These are phyloP conservation scores for Echinops telfairi DNA, from an alignment of 2,113 vertebrate species.

Conservation along the genomic window DNA sequence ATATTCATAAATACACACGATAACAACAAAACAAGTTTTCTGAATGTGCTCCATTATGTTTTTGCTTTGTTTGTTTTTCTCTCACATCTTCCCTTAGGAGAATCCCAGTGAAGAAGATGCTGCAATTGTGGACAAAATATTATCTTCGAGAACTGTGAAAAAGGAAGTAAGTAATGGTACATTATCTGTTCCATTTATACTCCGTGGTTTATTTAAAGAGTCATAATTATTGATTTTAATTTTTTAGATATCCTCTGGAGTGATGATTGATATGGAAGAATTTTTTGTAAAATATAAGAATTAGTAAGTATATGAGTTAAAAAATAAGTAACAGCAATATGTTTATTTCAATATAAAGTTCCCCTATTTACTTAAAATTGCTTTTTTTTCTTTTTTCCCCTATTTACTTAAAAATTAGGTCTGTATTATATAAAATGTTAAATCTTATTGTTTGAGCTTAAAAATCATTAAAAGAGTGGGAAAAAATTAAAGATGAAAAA, in stretches of 20 bases:
- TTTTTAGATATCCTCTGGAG: conserved; percentile 92
- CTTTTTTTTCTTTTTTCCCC: neutral
- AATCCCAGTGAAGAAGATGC: conserved; percentile 99
- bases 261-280: conserved; percentile 95
- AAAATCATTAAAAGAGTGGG: neutral
- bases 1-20: neutral
- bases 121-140: conserved; percentile 98
- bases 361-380: neutral
- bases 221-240: conserved; percentile 74
- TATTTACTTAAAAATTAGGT: neutral
- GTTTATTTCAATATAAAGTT: neutral
- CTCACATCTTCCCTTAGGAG: conserved; percentile 87
- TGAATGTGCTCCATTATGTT: neutral
- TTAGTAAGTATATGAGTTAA: conserved; percentile 92
- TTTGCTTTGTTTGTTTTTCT: neutral
- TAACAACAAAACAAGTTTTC: neutral
- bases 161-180: conserved; percentile 93
- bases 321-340: conserved; percentile 41
- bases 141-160: conserved; percentile 94
- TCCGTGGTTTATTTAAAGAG: neutral
- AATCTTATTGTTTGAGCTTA: conserved; percentile 12
- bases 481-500: neutral
- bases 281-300: conserved; percentile 99
- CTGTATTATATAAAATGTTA: conserved; percentile 6
- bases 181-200: neutral